phyloP scores from a whole-genome alignment of 2,888 invertebrate genomes.

The Phengaris arion region DNA sequence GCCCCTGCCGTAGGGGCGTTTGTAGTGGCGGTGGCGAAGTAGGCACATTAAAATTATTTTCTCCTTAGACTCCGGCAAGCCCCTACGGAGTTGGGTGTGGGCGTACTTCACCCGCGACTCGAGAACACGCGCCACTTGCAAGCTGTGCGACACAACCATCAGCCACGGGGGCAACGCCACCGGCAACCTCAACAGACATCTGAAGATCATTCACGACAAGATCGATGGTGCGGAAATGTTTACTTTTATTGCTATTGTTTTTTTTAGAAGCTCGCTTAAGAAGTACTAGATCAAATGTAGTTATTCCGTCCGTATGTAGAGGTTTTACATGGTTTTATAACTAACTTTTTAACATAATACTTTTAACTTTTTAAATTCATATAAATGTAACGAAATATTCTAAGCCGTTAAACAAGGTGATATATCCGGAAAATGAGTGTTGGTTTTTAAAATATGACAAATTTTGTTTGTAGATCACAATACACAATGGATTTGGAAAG shows the following conservation, averaged over 20 bases:
- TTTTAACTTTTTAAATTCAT: no score
- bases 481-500: constrained; percentile 68
- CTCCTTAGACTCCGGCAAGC: constrained; percentile 36
- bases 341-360: no score
- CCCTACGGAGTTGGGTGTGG: constrained; percentile 72
- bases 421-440: neutral
- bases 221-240: constrained; percentile 49
- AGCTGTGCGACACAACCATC: constrained; percentile 64
- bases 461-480: constrained; percentile 50
- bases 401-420: no score
- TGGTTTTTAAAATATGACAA: neutral
- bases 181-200: constrained; percentile 73
- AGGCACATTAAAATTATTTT: neutral
- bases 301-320: neutral
- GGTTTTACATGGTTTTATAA: no score
- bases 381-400: no score
- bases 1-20: no score
- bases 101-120: constrained; percentile 64
- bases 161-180: constrained; percentile 72
- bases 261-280: neutral
- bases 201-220: constrained; percentile 69
- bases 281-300: neutral
- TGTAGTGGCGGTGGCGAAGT: no score
- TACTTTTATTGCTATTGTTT: neutral
- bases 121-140: constrained; percentile 63